Percentiles rank a stretch among this genome's conserved stretches.
phyloP scores from a whole-genome alignment of 2,888 invertebrate species.

The Epirrhoe alternata region DNA sequence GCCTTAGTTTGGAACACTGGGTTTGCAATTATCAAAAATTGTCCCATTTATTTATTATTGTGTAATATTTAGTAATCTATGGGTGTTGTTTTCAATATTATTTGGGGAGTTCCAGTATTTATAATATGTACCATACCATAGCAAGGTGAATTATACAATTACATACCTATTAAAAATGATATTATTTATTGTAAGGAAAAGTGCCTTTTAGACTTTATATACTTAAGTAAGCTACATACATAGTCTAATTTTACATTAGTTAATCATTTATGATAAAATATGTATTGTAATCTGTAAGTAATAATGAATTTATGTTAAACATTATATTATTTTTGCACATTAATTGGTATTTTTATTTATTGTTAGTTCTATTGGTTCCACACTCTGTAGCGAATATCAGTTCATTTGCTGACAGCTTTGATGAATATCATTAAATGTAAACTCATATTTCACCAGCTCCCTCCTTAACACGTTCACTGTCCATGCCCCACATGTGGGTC shows the following conservation, averaged over 20 bases:
- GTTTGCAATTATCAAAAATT: slow-evolving; percentile 5
- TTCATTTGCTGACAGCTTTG: no score
- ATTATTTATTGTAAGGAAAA: slow-evolving; percentile 72
- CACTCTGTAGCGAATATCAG: no score
- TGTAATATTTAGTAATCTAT: slow-evolving; percentile 15
- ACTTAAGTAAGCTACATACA: slow-evolving; percentile 27
- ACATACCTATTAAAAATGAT: slow-evolving; percentile 40
- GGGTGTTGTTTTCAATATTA: slow-evolving; percentile 29
- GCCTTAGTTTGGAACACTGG: slow-evolving; percentile 37
- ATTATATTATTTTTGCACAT: slow-evolving; percentile 81
- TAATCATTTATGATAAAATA: slow-evolving; percentile 39
- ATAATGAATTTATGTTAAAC: slow-evolving; percentile 70
- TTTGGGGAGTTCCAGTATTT: slow-evolving; percentile 23
- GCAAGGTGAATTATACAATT: slow-evolving; percentile 23
- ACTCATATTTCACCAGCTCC: no score
- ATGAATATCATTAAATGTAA: no score
- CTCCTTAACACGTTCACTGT: no score
- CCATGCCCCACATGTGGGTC: no score
- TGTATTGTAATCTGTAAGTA: slow-evolving; percentile 48
- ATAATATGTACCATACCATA: slow-evolving; percentile 18
- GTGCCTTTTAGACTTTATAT: slow-evolving; percentile 72
- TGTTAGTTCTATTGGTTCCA: background rate
- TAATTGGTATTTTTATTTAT: slow-evolving; percentile 34
- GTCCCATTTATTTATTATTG: slow-evolving; percentile 10
- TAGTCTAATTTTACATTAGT: slow-evolving; percentile 42